These are phyloP conservation scores for Chymomyza caudatula DNA, from an alignment of 2,888 invertebrate genomes.

Conservation along the genomic window DNA sequence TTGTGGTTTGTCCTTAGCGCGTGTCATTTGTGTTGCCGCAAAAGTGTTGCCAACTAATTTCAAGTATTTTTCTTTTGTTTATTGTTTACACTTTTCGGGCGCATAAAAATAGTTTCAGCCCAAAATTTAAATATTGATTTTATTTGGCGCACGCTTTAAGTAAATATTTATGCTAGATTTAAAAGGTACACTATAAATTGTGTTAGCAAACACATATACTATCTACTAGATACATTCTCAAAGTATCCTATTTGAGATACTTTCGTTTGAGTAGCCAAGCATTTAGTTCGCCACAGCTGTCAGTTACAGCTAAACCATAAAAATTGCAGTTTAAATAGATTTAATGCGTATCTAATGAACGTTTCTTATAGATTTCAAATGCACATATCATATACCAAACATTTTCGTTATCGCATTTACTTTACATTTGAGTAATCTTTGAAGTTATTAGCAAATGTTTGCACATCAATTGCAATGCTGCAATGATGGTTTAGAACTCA, in stretches of 20 bases:
- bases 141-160: conserved; percentile 15
- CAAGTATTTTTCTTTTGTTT: neutral
- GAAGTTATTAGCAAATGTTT: neutral
- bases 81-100: neutral
- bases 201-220: neutral
- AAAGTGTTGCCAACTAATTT: neutral
- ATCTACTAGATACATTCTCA: conserved; percentile 4
- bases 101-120: conserved; percentile 42
- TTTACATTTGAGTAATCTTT: neutral
- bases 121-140: conserved; percentile 65
- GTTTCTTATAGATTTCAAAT: conserved; percentile 44
- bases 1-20: neutral
- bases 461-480: neutral
- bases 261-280: conserved; percentile 29
- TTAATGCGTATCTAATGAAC: conserved; percentile 51
- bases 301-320: too few relatives aligned
- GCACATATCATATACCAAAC: conserved; percentile 39
- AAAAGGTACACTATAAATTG: conserved; percentile 30
- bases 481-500: neutral
- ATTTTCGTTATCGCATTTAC: neutral
- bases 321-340: conserved; percentile 13
- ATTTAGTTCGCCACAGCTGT: neutral
- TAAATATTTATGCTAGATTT: conserved; percentile 47
- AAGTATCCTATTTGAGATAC: conserved; percentile 33
- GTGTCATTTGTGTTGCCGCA: neutral